Base-by-base conservation (phyloP, 2,888 invertebrate genomes). In the Macrosoma leucophasiata region DNA sequence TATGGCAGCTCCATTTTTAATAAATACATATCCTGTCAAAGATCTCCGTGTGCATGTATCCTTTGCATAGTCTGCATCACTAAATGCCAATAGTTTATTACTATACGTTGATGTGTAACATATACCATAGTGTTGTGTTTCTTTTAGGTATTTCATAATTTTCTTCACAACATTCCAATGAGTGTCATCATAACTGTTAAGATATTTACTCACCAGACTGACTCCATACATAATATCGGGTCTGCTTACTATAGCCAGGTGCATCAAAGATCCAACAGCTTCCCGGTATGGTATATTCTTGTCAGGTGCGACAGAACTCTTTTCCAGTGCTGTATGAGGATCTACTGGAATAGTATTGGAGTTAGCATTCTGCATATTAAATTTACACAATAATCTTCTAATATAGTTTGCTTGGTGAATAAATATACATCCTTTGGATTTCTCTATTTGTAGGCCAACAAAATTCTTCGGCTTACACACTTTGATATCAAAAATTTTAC, bases 361-460 rank as follows among this genome's bases (percentile, higher is more conserved):
- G 24, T 48, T 49, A 31, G 42, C 48, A 4, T 43, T 33, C 5
- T 21, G 6, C 52, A 52, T 51, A 36, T 42, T 36, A 41, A 43
- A 52, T 40, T 48, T 47, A 13, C 26, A 29, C 32, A 54, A 37
- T 25, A 43, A 22, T 10, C 14, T 38, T 36, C 44, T 44, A 10
- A 50, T 35, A 15, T 51, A 47, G 9, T 29, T 19, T 25, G 34
- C 40, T 33, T 46, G 44, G 24, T 43, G 39, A 8, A 50, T 22
- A 7, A 30, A 28, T 12, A 55, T 39, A 29, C 32, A 25, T 33
- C 46, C 29, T 17, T 36, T 11, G 13, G 19, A 24, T 13, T 26
- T 38, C 12, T 17, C 18, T 10, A 52, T 21, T 43, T 36, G 41
- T 17, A 51, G 50, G 5, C 52, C 49, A 10, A 49, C 23, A 39